phyloP scores from a whole-genome alignment of 2,113 vertebrate genomes.

The Panthera tigris region DNA sequence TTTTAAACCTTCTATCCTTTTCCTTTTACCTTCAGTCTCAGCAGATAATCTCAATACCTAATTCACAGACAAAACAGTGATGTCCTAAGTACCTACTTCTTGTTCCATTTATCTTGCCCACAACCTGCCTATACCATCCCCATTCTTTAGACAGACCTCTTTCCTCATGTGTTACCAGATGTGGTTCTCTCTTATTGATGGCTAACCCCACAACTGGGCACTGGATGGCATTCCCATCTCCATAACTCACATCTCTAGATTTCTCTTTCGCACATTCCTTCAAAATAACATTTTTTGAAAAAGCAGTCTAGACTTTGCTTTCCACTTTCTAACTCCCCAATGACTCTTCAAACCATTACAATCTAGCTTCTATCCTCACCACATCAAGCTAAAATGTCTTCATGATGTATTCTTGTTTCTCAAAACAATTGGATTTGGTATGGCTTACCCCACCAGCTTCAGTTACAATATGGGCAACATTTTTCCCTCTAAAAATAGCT shows the following conservation, averaged over 20 bases:
- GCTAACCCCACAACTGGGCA: background rate
- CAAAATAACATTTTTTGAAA: background rate
- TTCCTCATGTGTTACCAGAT: background rate
- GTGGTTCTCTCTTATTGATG: background rate
- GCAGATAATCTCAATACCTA: background rate
- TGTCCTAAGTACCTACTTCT: background rate
- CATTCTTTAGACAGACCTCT: background rate
- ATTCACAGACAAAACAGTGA: background rate
- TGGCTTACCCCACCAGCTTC: background rate
- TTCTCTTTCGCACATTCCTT: background rate
- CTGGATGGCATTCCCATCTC: background rate
- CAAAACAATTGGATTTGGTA: background rate
- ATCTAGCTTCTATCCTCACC: background rate
- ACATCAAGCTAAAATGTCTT: background rate
- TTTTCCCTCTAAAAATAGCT: background rate
- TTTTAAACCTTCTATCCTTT: background rate
- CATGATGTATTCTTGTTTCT: background rate
- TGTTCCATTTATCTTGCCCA: background rate
- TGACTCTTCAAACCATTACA: background rate
- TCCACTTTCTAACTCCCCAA: background rate
- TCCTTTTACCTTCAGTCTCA: background rate
- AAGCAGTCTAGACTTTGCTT: background rate
- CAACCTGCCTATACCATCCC: background rate
- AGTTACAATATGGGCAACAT: background rate
- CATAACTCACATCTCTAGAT: background rate